Percentiles rank a stretch among this genome's conserved stretches.
Evolutionary conservation across 2,888 invertebrate species (phyloP).

Genomic region (Priapulus caudatus): DNA sequence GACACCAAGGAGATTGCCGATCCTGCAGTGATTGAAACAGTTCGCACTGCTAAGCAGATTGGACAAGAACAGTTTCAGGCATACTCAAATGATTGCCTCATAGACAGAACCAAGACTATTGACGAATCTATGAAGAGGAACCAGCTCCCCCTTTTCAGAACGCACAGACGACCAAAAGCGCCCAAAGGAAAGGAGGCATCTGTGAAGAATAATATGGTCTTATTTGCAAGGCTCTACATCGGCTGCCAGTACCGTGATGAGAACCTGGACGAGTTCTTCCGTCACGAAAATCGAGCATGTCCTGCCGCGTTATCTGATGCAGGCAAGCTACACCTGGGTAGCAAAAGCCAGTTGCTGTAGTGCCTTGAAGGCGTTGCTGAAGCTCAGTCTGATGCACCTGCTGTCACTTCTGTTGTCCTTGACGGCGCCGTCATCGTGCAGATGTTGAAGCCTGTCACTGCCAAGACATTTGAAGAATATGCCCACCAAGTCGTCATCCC

Average conservation of each 20-base stretch:
- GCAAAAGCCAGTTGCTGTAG: too few relatives aligned
- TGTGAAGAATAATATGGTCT: conserved; percentile 11
- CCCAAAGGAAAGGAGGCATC: too few relatives aligned
- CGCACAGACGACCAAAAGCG: too few relatives aligned
- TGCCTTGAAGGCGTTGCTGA: too few relatives aligned
- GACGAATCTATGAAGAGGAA: too few relatives aligned
- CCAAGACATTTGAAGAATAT: conserved; percentile 8
- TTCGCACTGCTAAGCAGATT: conserved; percentile 16
- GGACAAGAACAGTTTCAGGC: too few relatives aligned
- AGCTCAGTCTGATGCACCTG: too few relatives aligned
- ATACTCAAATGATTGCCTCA: too few relatives aligned
- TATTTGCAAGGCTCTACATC: conserved; percentile 13
- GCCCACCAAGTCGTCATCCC: conserved; percentile 5
- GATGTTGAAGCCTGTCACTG: conserved; percentile 4
- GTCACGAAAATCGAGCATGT: conserved; percentile 17
- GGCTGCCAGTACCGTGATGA: conserved; percentile 11
- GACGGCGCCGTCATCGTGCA: conserved; percentile 9
- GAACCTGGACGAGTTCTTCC: conserved; percentile 15
- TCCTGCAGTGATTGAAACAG: conserved; percentile 13
- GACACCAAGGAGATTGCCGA: conserved; percentile 18
- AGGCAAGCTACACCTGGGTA: too few relatives aligned
- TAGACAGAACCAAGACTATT: too few relatives aligned
- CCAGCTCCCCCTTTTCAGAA: too few relatives aligned
- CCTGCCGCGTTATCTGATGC: too few relatives aligned
- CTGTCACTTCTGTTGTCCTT: conserved; percentile 2